A percentile compares a stretch with the other conserved stretches of the same genome.
These are phyloP conservation scores for Pseudomyrmex dendroicus DNA, from an alignment of 1,140 invertebrate species.

Conservation along the genomic window DNA sequence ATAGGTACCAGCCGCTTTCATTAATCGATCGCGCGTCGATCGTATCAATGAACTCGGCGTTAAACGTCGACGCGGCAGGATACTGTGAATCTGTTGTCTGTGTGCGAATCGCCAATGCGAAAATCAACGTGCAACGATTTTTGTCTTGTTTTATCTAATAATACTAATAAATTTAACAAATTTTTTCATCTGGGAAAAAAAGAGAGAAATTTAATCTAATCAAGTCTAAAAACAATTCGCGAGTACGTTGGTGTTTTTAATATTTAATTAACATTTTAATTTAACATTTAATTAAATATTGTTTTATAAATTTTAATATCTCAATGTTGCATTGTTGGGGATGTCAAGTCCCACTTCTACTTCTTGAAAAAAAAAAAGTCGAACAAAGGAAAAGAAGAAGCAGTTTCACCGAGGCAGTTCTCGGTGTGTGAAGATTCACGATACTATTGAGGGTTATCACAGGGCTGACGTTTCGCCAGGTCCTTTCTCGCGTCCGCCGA, in stretches of 20 bases:
- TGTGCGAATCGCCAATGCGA: slow-evolving; percentile 31
- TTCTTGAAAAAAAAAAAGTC: background rate
- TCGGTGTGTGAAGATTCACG: slow-evolving; percentile 26
- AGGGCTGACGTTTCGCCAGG: slow-evolving; percentile 53
- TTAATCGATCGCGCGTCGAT: slow-evolving; percentile 59
- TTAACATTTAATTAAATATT: too few relatives aligned
- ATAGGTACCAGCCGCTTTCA: slow-evolving; percentile 46
- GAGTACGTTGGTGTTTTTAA: background rate
- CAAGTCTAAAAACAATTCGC: background rate
- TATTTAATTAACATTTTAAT: too few relatives aligned
- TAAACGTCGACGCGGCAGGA: slow-evolving; percentile 44
- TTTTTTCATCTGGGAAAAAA: too few relatives aligned
- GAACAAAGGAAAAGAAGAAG: background rate
- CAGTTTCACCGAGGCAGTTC: background rate
- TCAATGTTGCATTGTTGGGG: too few relatives aligned
- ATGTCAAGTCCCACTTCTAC: background rate
- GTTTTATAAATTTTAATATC: too few relatives aligned
- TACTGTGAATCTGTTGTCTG: slow-evolving; percentile 17
- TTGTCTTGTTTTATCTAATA: background rate
- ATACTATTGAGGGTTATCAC: slow-evolving; percentile 54
- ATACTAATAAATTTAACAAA: background rate
- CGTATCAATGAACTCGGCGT: slow-evolving; percentile 67
- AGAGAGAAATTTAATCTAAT: background rate
- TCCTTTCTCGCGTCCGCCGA: slow-evolving; percentile 53
- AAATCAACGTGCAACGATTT: slow-evolving; percentile 26